Percentiles rank a stretch among this genome's conserved stretches.
Evolutionary conservation across 1,140 invertebrate genomes (phyloP).

Genomic region (Eubasilissa regina): DNA sequence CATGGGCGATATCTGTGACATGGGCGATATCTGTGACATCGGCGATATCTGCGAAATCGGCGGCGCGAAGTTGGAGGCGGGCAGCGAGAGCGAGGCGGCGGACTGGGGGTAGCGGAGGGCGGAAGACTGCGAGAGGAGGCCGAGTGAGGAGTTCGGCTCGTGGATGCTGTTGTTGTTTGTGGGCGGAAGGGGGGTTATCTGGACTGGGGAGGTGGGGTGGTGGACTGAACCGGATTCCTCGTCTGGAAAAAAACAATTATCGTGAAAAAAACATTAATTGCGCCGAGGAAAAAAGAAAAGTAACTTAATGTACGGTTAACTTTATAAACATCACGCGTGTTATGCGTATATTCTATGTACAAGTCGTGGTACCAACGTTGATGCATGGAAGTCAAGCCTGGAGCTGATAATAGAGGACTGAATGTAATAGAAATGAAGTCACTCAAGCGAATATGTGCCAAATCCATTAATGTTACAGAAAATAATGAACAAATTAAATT

Average conservation of each 20-base stretch:
- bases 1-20: conserved; percentile 3
- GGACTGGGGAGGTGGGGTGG: conserved; percentile 47
- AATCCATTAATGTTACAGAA: too few species aligned
- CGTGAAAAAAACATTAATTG: too few species aligned
- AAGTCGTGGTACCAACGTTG: too few species aligned
- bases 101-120: conserved; percentile 18
- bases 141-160: conserved; percentile 14
- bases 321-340: too few species aligned
- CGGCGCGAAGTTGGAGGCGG: conserved; percentile 34
- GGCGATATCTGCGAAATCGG: not conserved
- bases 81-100: conserved; percentile 25
- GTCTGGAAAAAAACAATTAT: not conserved
- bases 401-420: too few species aligned
- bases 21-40: not conserved
- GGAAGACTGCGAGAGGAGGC: not conserved
- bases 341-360: too few species aligned
- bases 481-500: too few species aligned
- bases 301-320: too few species aligned
- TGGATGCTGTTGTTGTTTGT: conserved; percentile 33
- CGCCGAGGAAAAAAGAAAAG: too few species aligned
- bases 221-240: conserved; percentile 8
- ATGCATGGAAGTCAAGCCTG: too few species aligned
- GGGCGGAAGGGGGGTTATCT: conserved; percentile 29
- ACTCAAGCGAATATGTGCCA: too few species aligned
- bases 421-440: too few species aligned